These are phyloP conservation scores for Rhyzopertha dominica DNA, from an alignment of 1,140 invertebrate species.

Conservation along the genomic window DNA sequence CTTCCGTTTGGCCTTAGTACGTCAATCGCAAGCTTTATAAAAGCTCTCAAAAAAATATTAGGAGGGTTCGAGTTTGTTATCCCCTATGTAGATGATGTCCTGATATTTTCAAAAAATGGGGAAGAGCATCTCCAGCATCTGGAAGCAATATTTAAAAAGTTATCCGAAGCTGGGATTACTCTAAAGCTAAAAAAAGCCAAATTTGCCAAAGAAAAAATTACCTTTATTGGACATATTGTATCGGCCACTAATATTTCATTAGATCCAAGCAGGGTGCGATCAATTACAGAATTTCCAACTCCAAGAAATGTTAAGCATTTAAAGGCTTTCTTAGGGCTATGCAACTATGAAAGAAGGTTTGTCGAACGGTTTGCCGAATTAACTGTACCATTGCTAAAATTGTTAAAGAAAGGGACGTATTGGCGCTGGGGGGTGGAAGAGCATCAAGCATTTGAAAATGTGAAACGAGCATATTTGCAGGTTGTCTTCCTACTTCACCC, in stretches of 20 bases:
- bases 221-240: conserved; percentile 1
- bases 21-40: conserved; percentile 1
- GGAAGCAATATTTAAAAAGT: conserved; percentile 3
- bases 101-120: conserved; percentile 8
- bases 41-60: conserved; percentile 5
- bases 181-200: conserved; percentile 6
- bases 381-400: conserved; percentile 6
- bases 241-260: not conserved
- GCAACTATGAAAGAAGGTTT: conserved; percentile 7
- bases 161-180: not conserved
- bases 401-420: conserved; percentile 4
- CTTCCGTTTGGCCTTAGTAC: conserved; percentile 7
- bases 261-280: not conserved
- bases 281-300: not conserved
- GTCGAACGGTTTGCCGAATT: not conserved
- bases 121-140: not conserved
- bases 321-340: not conserved
- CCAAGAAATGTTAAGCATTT: conserved; percentile 7
- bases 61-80: not conserved
- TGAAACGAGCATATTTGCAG: conserved; percentile 1
- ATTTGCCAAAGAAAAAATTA: not conserved
- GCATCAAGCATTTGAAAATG: not conserved
- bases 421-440: conserved; percentile 1
- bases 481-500: conserved; percentile 1
- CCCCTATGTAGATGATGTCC: conserved; percentile 9